Base-by-base conservation (phyloP, 64 coral and sea anemone species). In the Orbicella faveolata region DNA sequence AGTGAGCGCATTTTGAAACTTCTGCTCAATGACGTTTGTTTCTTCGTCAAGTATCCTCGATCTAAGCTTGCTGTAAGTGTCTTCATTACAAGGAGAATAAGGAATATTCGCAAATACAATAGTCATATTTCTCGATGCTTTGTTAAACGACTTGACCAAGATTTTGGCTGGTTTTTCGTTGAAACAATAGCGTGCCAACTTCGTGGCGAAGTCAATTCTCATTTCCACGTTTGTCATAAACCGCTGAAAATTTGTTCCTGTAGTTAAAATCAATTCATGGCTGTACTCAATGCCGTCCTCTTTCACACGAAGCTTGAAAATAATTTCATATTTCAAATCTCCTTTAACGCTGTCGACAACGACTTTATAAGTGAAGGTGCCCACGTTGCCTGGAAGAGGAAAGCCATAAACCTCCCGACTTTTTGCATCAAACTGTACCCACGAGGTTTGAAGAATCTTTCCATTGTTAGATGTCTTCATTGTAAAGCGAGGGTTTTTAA, bases 201-300 rank as follows among this genome's bases (percentile, higher is more conserved):
- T 93, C 8, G 5, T 18, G 15, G 70, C 78, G 81, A 96, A 96
- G 20, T 90, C 84, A 62, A 94, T 88, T 18, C 95, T 86, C 51
- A 87, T 37, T 30, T 70, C 35, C 8, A 91, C 72, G 30, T 90
- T 68, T 44, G 92, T 77, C 35, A 87, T 79, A n/a, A 96, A 96
- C 30, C 70, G 25, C 1, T 16, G 34, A 66, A 87, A 68, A 23
- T 96, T 83, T 33, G 79, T 77, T 34, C 44, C 85, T 6, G 92
- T 96, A 25, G 74, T 88, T 36, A 96, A 86, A 18, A 91, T 74
- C 53, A 96, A 25, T 34, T 94, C 89, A 25, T 96, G 95, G 16
- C 90, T 96, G 20, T 90, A 72, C 16, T 61, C 25, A 25, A 85
- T 59, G 44, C 15, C 61, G 20, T 82, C 70, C n/a, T 75, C 73